A percentile compares a stretch with the other conserved stretches of the same genome.
phyloP scores from a whole-genome alignment of 1,140 invertebrate species.

The roundworm (Caenorhabditis elegans) region DNA sequence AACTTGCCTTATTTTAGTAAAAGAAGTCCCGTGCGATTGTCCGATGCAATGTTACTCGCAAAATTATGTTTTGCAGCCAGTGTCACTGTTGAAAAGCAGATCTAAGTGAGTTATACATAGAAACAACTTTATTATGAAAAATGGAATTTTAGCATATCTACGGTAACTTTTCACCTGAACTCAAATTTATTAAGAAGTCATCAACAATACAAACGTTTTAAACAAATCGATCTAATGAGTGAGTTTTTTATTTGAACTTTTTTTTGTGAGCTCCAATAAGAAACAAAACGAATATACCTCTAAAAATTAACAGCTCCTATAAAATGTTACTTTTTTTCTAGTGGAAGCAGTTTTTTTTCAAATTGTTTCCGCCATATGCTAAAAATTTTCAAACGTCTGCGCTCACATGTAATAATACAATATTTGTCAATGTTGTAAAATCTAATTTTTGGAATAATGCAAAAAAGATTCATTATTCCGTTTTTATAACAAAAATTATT shows the following conservation, averaged over 20 bases:
- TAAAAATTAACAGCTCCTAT: no score
- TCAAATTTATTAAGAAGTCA: not conserved
- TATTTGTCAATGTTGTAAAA: no score
- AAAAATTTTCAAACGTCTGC: no score
- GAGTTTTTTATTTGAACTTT: not conserved
- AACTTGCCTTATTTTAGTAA: not conserved
- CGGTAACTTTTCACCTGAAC: not conserved
- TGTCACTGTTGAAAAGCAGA: not conserved
- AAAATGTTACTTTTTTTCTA: no score
- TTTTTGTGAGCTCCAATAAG: not conserved
- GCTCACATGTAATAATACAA: no score
- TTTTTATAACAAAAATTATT: no score
- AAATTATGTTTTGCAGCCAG: not conserved
- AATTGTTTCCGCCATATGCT: no score
- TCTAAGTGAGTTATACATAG: not conserved
- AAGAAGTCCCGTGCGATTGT: not conserved
- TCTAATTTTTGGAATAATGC: no score
- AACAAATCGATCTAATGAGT: constrained; percentile 46
- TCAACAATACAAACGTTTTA: constrained; percentile 41
- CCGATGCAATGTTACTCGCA: not conserved
- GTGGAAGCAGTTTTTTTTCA: no score
- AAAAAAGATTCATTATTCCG: no score
- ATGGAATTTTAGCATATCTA: not conserved
- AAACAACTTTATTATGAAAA: not conserved
- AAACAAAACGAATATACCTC: no score